phyloP scores from a whole-genome alignment of 2,113 vertebrate species.

The Notechis scutatus region DNA sequence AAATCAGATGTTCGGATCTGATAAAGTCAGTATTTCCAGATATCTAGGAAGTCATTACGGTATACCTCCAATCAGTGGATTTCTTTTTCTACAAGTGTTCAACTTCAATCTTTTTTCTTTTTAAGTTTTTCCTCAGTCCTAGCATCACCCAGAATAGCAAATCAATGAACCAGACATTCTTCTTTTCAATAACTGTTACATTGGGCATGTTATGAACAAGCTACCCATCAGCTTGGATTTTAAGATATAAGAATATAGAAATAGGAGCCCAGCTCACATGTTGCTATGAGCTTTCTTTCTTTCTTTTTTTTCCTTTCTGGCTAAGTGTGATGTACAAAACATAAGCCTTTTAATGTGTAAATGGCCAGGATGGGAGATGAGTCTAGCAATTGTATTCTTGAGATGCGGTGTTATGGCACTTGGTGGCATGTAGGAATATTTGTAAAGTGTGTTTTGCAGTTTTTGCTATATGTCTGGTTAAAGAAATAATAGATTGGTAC shows the following conservation, averaged over 20 bases:
- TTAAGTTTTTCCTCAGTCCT: not conserved
- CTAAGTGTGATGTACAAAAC: not conserved
- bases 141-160: not conserved
- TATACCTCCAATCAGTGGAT: not conserved
- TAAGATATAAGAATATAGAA: not conserved
- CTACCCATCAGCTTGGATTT: not conserved
- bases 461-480: not conserved
- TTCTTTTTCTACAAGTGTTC: not conserved
- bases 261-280: not conserved
- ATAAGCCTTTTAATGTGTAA: not conserved
- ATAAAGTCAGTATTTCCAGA: not conserved
- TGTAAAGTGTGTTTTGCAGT: not conserved
- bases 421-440: not conserved
- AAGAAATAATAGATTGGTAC: not conserved
- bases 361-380: not conserved
- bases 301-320: not conserved
- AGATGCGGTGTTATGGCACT: not conserved
- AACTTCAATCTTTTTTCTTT: not conserved
- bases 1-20: not conserved
- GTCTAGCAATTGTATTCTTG: not conserved
- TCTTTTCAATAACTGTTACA: not conserved
- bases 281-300: not conserved
- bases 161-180: not conserved
- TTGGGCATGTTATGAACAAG: not conserved
- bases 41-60: not conserved